Evolutionary conservation across 2,113 vertebrate species (phyloP).

Genomic region (Corydoras maculifer): DNA sequence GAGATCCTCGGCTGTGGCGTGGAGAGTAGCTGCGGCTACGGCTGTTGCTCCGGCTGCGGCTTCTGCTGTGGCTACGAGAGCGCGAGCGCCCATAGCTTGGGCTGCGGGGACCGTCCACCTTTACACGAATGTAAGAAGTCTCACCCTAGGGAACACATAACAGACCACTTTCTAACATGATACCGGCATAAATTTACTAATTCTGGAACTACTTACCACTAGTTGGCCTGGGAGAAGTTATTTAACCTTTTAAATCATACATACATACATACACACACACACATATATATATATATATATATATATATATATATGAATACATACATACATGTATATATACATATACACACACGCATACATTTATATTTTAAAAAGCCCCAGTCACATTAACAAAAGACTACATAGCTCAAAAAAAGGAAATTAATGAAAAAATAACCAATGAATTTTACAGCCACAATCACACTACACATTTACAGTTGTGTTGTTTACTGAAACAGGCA

Average conservation of each 20-base stretch:
- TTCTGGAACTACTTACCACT: conserved; percentile 13
- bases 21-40: conserved; percentile 79
- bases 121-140: conserved; percentile 83
- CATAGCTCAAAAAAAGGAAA: too few relatives aligned
- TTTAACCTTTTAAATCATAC: too few relatives aligned
- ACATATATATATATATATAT: too few relatives aligned
- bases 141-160: conserved; percentile 70
- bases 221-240: too few relatives aligned
- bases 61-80: conserved; percentile 68
- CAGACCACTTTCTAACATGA: conserved; percentile 31
- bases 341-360: too few relatives aligned
- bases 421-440: too few relatives aligned
- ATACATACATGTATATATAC: too few relatives aligned
- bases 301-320: too few relatives aligned
- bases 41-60: conserved; percentile 76
- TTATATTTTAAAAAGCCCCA: neutral
- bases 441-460: too few relatives aligned
- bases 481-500: too few relatives aligned
- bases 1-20: conserved; percentile 75
- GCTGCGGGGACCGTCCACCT: conserved; percentile 76
- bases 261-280: neutral
- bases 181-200: neutral
- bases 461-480: too few relatives aligned
- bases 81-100: conserved; percentile 82
- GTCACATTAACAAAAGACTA: neutral